Evolutionary conservation across 2,888 invertebrate species (phyloP), one percentile per base, ranked within the genome.

Genomic region (Panopea generosa): DNA sequence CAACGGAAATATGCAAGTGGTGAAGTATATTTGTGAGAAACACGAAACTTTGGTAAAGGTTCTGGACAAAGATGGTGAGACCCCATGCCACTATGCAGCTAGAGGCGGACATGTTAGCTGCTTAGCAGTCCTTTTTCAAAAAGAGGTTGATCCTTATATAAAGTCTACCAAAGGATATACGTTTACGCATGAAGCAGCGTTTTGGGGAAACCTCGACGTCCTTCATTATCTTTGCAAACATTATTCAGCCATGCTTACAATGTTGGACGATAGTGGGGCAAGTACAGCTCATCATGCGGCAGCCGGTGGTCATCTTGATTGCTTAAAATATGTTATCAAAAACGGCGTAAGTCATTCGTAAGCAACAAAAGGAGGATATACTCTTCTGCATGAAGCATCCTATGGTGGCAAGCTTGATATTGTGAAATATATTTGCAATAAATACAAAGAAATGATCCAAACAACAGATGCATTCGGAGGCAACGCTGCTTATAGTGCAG

Each of bases 261-360:
- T 52, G 24, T 57, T 60, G 18, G 82, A 82, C 45, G 43, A 47
- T 14, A 75, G 75, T 45, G 77, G 75, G 2, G 75, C 77, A 49
- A 75, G 77, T 0, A 66, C 57, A 0, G 77, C 70, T 14, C 82
- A 82, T 49, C 72, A 77, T 63, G 82, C 77, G n/a, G 61, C 77
- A 22, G 82, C 82, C 0, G 77, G 82, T 16, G 82, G 82, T 6
- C 45, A 59, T 38, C 55, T 70, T 1, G 72, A 75, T 6, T 55
- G 72, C 20, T 61, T 77, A n/a, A 45, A 38, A 2, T 69, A 68
- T 40, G 53, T 82, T 1, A 38, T 77, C 4, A 11, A 33, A 22
- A 52, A 62, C 24, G 52, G 52, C 2, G 47, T 29, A 2, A 68
- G 71, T 24, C 75, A 67, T 7, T 20, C 9, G 11, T 57, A 53